These are phyloP conservation scores for Phrynocephalus vlangalii DNA, from an alignment of 2,797 vertebrate species.

Conservation along the genomic window DNA sequence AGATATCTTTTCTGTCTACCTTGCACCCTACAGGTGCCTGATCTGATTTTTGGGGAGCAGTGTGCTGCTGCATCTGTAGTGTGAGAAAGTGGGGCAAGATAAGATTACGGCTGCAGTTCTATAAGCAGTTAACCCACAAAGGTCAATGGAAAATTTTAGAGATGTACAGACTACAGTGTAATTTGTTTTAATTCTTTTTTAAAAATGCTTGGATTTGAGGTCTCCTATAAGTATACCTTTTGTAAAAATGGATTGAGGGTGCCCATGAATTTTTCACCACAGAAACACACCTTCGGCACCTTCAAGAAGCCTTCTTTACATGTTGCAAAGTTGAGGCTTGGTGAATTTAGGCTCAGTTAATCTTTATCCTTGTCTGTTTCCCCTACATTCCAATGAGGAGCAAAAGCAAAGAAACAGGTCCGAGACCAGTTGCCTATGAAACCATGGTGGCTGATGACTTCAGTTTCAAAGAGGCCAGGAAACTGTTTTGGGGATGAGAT, in stretches of 20 bases:
- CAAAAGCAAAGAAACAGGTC: not conserved
- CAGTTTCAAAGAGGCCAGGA: too few species aligned
- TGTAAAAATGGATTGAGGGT: not conserved
- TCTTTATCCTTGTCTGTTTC: too few species aligned
- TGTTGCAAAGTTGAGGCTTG: not conserved
- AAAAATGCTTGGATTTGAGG: constrained; percentile 6
- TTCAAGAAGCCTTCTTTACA: not conserved
- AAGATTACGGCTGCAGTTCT: not conserved
- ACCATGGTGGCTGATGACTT: too few species aligned
- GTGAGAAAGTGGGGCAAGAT: not conserved
- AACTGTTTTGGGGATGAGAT: too few species aligned
- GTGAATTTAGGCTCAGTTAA: not conserved
- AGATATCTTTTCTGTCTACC: constrained; percentile 7
- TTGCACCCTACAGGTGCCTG: not conserved
- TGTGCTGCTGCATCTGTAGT: not conserved
- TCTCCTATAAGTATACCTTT: not conserved
- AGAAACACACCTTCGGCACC: not conserved
- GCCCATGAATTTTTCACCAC: not conserved
- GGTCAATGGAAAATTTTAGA: not conserved
- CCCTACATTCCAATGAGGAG: not conserved
- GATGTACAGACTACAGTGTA: not conserved
- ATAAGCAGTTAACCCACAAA: not conserved
- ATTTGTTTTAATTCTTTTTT: not conserved
- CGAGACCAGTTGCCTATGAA: not conserved
- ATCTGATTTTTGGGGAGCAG: constrained; percentile 21